phyloP scores from a whole-genome alignment of 53 echinoderm and acorn worm genomes.

The Paracentrotus lividus region DNA sequence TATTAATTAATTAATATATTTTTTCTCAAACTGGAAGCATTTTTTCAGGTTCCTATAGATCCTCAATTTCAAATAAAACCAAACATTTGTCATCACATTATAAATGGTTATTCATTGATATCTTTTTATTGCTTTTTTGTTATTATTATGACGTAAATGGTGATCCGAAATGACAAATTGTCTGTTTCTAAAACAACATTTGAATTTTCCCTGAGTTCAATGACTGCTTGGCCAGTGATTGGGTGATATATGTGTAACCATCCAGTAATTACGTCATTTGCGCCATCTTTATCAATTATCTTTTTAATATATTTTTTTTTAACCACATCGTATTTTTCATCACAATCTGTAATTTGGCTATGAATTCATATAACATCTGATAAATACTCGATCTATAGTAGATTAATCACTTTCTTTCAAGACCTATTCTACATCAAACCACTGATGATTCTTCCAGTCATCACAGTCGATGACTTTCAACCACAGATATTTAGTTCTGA shows the following conservation, averaged over 20 bases:
- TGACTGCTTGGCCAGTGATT: neutral
- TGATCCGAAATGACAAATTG: neutral
- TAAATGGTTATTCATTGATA: neutral
- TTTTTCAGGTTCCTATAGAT: too few species aligned
- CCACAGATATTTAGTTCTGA: too few species aligned
- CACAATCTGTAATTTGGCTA: neutral
- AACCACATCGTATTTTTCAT: constrained; percentile 17
- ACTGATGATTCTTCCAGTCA: neutral
- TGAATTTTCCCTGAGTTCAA: neutral
- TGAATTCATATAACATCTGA: neutral
- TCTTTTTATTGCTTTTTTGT: neutral
- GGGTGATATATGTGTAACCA: neutral
- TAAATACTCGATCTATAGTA: neutral
- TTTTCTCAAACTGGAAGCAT: too few species aligned
- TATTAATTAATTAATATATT: too few species aligned
- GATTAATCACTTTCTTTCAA: neutral
- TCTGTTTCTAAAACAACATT: neutral
- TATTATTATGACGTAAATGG: neutral
- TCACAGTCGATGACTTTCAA: too few species aligned
- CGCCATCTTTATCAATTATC: constrained; percentile 11
- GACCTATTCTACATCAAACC: neutral
- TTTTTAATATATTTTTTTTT: too few species aligned
- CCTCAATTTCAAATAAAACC: too few species aligned
- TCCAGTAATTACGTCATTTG: neutral
- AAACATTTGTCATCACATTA: neutral